Percentiles rank a stretch among this genome's conserved stretches.
Conservation (phyloP, 1,140 invertebrate species). For the Homarus americanus region DNA sequence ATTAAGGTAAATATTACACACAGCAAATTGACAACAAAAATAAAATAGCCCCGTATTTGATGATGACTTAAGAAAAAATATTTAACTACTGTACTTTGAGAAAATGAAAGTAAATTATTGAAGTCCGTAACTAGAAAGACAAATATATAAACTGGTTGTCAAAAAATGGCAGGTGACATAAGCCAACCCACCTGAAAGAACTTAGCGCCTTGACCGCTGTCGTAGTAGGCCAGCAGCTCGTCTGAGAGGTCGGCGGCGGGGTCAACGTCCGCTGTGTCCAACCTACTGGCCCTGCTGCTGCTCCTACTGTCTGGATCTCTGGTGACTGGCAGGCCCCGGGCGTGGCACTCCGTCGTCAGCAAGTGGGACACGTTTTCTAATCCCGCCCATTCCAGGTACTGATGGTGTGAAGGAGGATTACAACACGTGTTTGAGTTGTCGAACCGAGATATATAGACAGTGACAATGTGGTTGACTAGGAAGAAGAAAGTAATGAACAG, state of each 20-base stretch:
- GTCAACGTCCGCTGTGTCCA: background rate
- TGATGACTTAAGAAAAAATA: no score
- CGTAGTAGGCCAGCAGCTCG: background rate
- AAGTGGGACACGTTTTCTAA: background rate
- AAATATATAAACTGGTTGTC: no score
- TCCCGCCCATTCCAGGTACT: constrained; percentile 3
- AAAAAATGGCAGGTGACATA: no score
- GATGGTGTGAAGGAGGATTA: background rate
- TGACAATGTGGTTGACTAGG: background rate
- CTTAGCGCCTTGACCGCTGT: constrained; percentile 25
- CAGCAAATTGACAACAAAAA: no score
- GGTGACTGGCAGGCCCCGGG: background rate
- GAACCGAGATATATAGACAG: background rate
- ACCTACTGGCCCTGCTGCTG: background rate
- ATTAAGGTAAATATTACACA: no score
- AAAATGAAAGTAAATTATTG: no score
- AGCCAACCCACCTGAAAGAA: constrained; percentile 33
- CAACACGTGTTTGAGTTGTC: no score
- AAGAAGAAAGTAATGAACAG: background rate
- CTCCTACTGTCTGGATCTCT: background rate
- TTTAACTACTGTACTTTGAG: no score
- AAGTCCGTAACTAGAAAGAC: no score
- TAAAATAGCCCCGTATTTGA: no score
- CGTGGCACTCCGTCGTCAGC: background rate
- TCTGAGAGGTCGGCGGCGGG: background rate